Conservation (phyloP, 2,888 invertebrate genomes). For the Drosophila macrospina region DNA sequence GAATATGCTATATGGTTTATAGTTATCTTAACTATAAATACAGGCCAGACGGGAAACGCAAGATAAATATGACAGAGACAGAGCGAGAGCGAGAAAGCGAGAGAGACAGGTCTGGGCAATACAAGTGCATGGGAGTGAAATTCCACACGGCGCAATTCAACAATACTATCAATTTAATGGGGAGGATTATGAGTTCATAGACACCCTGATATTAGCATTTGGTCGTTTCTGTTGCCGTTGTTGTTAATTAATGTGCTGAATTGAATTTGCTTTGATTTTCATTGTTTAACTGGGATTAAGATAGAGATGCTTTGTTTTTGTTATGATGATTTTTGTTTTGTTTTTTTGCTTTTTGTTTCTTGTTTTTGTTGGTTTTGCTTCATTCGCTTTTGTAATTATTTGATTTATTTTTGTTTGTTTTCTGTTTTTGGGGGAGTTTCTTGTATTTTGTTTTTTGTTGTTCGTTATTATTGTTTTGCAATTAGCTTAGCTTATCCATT, state of each 20-base stretch:
- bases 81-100: too few species aligned
- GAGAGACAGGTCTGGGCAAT: not conserved
- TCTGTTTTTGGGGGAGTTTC: constrained; percentile 84
- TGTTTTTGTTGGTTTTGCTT: constrained; percentile 35
- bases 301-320: constrained; percentile 29
- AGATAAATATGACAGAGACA: not conserved
- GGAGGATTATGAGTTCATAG: constrained; percentile 31
- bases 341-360: constrained; percentile 8
- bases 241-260: constrained; percentile 33
- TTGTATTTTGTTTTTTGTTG: constrained; percentile 11
- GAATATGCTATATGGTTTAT: not conserved
- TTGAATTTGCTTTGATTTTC: constrained; percentile 32
- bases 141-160: too few species aligned
- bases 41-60: not conserved
- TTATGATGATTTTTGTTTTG: constrained; percentile 27
- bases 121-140: not conserved
- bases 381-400: constrained; percentile 10
- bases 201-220: constrained; percentile 45
- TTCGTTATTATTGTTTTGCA: constrained; percentile 73
- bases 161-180: constrained; percentile 11
- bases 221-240: constrained; percentile 29
- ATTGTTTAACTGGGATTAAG: constrained; percentile 29
- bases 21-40: constrained; percentile 1
- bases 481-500: constrained; percentile 89
- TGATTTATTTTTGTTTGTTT: constrained; percentile 6